Percentiles rank a stretch among this genome's conserved stretches.
These are phyloP conservation scores for Nasonia vitripennis DNA, from an alignment of 1,140 invertebrate genomes.

Conservation along the genomic window DNA sequence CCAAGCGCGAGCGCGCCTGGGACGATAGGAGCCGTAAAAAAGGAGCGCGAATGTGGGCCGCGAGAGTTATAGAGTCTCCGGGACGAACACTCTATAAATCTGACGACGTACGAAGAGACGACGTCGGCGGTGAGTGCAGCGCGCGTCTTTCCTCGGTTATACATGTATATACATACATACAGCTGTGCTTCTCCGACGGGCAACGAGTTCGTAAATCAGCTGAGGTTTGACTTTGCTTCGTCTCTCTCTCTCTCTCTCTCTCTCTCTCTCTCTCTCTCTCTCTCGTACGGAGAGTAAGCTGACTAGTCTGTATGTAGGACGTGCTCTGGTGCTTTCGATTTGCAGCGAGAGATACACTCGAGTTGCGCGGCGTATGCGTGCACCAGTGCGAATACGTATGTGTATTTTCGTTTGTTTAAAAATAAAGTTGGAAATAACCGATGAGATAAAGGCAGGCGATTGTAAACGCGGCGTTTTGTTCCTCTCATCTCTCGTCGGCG, in stretches of 20 bases:
- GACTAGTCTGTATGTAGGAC: constrained; percentile 13
- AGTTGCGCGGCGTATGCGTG: too few species aligned
- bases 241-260: background rate
- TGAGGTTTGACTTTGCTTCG: constrained; percentile 29
- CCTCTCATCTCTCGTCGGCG: too few species aligned
- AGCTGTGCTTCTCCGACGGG: constrained; percentile 53
- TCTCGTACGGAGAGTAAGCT: background rate
- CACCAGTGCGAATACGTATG: too few species aligned
- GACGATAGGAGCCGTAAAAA: constrained; percentile 52
- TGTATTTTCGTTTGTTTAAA: too few species aligned
- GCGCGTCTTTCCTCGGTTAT: constrained; percentile 34
- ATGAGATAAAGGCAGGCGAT: too few species aligned
- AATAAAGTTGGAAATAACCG: too few species aligned
- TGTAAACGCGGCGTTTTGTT: too few species aligned
- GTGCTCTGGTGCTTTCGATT: background rate
- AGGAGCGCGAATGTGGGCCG: constrained; percentile 12
- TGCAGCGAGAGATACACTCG: background rate
- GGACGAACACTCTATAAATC: constrained; percentile 70
- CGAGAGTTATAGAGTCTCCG: constrained; percentile 62
- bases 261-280: background rate
- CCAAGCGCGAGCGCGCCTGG: background rate
- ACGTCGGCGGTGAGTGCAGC: too few species aligned
- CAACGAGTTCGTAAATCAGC: constrained; percentile 70
- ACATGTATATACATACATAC: constrained; percentile 10
- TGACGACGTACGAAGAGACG: constrained; percentile 28